Conservation (phyloP, 2,797 vertebrate species). For the Rhabdophis nuchalis region DNA sequence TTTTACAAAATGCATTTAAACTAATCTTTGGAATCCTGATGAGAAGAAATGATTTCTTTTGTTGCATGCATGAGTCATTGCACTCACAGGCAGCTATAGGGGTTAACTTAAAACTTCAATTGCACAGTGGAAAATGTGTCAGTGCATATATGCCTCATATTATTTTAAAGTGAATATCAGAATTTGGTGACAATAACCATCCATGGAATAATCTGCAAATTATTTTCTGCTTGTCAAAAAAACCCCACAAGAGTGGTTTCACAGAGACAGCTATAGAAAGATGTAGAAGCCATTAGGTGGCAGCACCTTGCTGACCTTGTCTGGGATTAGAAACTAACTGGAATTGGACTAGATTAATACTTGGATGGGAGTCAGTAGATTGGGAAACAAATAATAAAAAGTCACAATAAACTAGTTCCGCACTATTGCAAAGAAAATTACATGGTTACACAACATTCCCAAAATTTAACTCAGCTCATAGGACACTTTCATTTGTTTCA, state of each 20-base stretch:
- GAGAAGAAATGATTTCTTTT: constrained; percentile 22
- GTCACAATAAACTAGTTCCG: neutral
- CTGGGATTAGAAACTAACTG: neutral
- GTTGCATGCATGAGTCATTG: neutral
- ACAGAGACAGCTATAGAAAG: neutral
- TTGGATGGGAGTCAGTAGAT: neutral
- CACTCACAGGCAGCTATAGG: neutral
- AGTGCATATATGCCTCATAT: neutral
- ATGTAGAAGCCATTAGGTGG: neutral
- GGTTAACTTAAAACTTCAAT: neutral
- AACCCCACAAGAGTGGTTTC: too few relatives aligned
- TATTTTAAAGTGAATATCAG: neutral
- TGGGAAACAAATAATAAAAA: neutral
- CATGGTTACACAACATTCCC: neutral
- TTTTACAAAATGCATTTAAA: constrained; percentile 1
- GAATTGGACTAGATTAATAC: neutral
- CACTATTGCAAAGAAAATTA: neutral
- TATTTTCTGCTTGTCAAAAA: neutral
- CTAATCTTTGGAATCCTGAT: constrained; percentile 6
- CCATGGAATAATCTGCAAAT: neutral
- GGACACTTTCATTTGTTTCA: neutral
- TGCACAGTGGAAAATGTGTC: neutral
- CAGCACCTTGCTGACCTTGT: neutral
- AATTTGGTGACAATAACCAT: neutral
- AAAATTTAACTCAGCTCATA: neutral